Base-by-base conservation (phyloP, 1,140 invertebrate genomes). In the Lasioglossum albipes region DNA sequence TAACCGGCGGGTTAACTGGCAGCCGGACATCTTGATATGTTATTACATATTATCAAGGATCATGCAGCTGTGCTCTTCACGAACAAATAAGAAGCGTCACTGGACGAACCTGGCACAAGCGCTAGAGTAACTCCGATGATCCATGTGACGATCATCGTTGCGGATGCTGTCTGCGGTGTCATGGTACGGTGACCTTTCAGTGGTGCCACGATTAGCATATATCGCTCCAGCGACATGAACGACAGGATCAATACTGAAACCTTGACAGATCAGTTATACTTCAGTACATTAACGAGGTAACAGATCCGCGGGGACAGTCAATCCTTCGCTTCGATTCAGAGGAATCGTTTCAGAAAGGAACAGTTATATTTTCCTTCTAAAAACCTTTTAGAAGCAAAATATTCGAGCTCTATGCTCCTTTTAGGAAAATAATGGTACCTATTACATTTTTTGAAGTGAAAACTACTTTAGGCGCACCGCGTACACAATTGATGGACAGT, bases 161-260 rank as follows among this genome's bases (percentile, higher is more conserved):
- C 89, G 22, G 93, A 93, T 16, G 96, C 95, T 10, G 94, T 91
- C 62, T 93, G 93, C 4, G 93, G 88, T 49, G 94, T 95, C 62
- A 96, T 93, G 45, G 93, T 91, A 42, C 93, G 93, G 78, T 95
- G 94, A 36, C 94, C 94, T 52, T 94, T 95, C 77, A 97, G 94
- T 6, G 96, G 95, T 86, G 95, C 95, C 18, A 94, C 95, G 73
- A 97, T 96, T 45, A 96, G 91, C 65, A 97, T 91, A 86, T 96
- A 96, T 79, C 97, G 93, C 83, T 97, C 96, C 67, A 97, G 88
- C 1, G 96, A 96, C 94, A 97, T 96, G 83, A 96, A 96, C 0
- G 95, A 95, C 83, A 97, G 88, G 62, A 97, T 96, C 18, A 97
- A 90, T 81, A 97, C 95, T 0, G 96, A 97, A 71, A 95, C 95